phyloP scores from a whole-genome alignment of 2,113 vertebrate genomes.

The Corythornis vintsioides region DNA sequence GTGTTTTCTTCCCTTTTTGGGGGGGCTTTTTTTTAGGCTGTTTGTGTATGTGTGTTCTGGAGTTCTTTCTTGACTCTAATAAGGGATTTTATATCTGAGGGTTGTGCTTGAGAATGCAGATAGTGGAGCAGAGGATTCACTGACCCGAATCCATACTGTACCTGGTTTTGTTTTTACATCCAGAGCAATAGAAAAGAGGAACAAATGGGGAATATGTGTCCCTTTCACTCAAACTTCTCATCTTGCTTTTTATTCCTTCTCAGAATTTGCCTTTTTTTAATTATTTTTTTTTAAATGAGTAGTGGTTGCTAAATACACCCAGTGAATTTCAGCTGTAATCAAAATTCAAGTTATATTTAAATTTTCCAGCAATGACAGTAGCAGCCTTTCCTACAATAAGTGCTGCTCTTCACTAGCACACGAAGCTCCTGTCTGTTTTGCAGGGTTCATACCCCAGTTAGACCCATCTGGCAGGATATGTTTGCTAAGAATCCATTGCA shows the following conservation, averaged over 20 bases:
- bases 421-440: not conserved
- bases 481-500: not conserved
- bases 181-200: not conserved
- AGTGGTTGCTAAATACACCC: not conserved
- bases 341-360: not conserved
- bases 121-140: not conserved
- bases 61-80: rapidly evolving
- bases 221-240: not conserved
- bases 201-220: not conserved
- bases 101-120: not conserved
- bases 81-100: not conserved
- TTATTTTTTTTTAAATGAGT: not conserved
- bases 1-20: not conserved
- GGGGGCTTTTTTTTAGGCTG: not conserved
- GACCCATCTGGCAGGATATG: not conserved
- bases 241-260: not conserved
- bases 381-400: not conserved
- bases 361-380: not conserved
- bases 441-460: not conserved
- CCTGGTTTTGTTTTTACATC: not conserved
- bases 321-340: not conserved
- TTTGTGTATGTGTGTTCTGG: not conserved
- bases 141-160: not conserved
- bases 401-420: not conserved
- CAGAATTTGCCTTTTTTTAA: not conserved